A percentile compares a stretch with the other conserved stretches of the same genome.
phyloP scores from a whole-genome alignment of 2,797 vertebrate species.

The Parambassis ranga region DNA sequence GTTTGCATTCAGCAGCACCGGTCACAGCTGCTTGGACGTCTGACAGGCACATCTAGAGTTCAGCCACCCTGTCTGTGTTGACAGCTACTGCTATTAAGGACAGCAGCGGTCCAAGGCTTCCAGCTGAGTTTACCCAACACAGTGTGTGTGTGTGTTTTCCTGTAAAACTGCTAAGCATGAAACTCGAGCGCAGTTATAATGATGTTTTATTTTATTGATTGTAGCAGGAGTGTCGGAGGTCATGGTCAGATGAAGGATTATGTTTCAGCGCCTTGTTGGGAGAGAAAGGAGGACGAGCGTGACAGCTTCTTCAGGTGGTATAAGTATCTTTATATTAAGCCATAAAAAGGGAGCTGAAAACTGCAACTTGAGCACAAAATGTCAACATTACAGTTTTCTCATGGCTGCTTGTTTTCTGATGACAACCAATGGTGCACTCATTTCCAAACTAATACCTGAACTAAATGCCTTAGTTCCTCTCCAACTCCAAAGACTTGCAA shows the following conservation, averaged over 20 bases:
- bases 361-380: constrained; percentile 31
- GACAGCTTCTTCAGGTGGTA: constrained; percentile 18
- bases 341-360: constrained; percentile 41
- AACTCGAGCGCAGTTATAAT: neutral
- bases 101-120: constrained; percentile 49
- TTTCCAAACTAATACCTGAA: constrained; percentile 74
- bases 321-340: constrained; percentile 39
- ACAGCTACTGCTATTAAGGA: constrained; percentile 69
- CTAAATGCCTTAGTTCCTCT: constrained; percentile 64
- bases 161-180: constrained; percentile 11
- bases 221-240: neutral
- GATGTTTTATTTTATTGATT: neutral
- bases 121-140: constrained; percentile 44
- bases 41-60: constrained; percentile 70
- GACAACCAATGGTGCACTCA: constrained; percentile 63
- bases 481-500: constrained; percentile 44
- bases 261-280: neutral
- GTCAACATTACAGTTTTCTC: constrained; percentile 37
- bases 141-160: constrained; percentile 15
- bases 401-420: constrained; percentile 50
- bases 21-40: constrained; percentile 64
- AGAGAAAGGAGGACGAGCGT: constrained; percentile 1
- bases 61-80: constrained; percentile 63
- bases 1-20: constrained; percentile 68
- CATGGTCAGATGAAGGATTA: neutral